These are phyloP conservation scores for Mormyrops attenuatus DNA, from an alignment of 2,797 vertebrate species.

Conservation along the genomic window DNA sequence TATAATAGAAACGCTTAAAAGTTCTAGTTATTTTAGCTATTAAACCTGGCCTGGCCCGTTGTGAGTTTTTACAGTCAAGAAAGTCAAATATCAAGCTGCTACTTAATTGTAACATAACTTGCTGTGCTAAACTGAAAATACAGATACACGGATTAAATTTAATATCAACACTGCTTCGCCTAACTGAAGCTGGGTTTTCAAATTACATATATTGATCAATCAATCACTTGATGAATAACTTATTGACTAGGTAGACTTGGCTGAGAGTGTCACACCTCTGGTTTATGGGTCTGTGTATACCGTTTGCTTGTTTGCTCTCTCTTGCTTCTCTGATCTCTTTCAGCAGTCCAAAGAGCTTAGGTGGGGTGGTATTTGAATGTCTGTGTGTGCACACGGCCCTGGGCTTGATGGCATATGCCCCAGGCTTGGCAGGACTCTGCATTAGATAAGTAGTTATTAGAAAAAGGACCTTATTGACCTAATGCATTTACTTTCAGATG, in stretches of 20 bases:
- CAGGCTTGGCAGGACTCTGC: neutral
- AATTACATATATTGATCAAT: neutral
- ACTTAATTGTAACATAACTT: neutral
- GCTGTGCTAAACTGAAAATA: neutral
- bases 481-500: slow-evolving; percentile 41
- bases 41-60: neutral
- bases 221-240: neutral
- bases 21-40: neutral
- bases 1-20: neutral
- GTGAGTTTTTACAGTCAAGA: neutral
- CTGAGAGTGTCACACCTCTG: neutral
- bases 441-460: neutral
- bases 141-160: neutral
- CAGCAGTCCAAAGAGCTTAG: neutral
- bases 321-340: neutral
- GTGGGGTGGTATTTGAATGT: neutral
- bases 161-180: neutral
- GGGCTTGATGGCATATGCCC: neutral
- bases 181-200: neutral
- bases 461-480: neutral
- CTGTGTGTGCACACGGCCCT: neutral
- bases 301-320: neutral
- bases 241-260: neutral
- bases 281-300: neutral
- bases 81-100: neutral